phyloP scores from a whole-genome alignment of 2,888 invertebrate genomes.

The Copidosoma aretas region DNA sequence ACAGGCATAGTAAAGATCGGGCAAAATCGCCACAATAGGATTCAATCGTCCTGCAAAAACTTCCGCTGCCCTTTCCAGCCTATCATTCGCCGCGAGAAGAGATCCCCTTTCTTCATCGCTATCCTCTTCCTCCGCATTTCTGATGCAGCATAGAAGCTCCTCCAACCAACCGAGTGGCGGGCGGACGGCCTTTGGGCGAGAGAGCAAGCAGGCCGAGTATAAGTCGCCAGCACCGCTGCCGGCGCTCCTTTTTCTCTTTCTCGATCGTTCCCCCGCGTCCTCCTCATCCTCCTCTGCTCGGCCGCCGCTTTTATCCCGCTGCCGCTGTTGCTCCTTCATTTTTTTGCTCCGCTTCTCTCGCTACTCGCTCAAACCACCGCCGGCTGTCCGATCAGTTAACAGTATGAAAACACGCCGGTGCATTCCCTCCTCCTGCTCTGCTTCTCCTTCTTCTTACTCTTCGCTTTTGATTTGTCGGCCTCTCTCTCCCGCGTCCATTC shows the following conservation, averaged over 20 bases:
- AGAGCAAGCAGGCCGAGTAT: no score
- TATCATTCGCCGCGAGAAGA: no score
- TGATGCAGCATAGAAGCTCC: no score
- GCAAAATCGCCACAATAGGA: no score
- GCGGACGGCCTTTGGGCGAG: neutral
- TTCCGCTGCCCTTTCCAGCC: no score
- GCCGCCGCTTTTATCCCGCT: no score
- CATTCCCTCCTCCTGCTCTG: neutral
- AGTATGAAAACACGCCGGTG: neutral
- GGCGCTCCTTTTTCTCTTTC: neutral
- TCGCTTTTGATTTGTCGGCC: conserved; percentile 25
- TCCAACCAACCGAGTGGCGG: neutral
- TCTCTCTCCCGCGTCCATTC: conserved; percentile 15
- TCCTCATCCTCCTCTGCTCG: no score
- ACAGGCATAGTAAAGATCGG: no score
- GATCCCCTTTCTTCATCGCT: no score
- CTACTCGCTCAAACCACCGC: neutral
- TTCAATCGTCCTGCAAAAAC: no score
- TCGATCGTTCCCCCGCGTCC: neutral
- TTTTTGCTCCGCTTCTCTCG: neutral
- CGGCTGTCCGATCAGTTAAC: neutral
- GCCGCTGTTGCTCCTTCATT: neutral
- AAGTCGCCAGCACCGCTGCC: neutral
- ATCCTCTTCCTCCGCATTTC: no score
- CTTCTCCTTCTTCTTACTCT: neutral